These are phyloP conservation scores for Sisyra nigra DNA, from an alignment of 2,888 invertebrate genomes.

Conservation along the genomic window DNA sequence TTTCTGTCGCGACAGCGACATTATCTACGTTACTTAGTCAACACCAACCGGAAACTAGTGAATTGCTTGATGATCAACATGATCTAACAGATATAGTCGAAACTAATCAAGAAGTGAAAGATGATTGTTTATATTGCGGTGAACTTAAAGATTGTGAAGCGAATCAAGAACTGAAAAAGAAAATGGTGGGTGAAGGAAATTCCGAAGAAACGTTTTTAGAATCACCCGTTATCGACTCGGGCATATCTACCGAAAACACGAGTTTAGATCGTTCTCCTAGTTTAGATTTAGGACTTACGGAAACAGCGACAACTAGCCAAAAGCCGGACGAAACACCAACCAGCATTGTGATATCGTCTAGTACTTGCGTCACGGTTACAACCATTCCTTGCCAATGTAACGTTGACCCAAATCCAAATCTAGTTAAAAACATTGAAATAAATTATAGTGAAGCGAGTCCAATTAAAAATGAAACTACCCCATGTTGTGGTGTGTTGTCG, in stretches of 20 bases:
- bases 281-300: slow-evolving; percentile 25
- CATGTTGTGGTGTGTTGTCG: slow-evolving; percentile 1
- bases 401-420: slow-evolving; percentile 1
- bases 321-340: neutral
- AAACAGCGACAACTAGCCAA: neutral
- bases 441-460: slow-evolving; percentile 5
- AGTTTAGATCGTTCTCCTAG: slow-evolving; percentile 49
- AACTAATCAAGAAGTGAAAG: slow-evolving; percentile 13
- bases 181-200: slow-evolving; percentile 5
- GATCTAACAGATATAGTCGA: slow-evolving; percentile 1
- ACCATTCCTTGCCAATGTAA: slow-evolving; percentile 8
- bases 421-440: slow-evolving; percentile 8
- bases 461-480: slow-evolving; percentile 4
- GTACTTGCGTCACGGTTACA: slow-evolving; percentile 26
- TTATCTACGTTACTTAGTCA: slow-evolving; percentile 38
- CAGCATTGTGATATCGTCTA: slow-evolving; percentile 15
- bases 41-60: slow-evolving; percentile 26
- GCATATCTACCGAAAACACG: slow-evolving; percentile 57
- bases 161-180: slow-evolving; percentile 5
- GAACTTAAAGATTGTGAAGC: slow-evolving; percentile 9
- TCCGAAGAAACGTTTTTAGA: slow-evolving; percentile 15
- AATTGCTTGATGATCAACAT: slow-evolving; percentile 8
- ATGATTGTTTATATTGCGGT: slow-evolving; percentile 7
- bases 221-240: slow-evolving; percentile 39
- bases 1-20: slow-evolving; percentile 47